Evolutionary conservation across 2,797 vertebrate genomes (phyloP).

Genomic region (Bradypodion pumilum): DNA sequence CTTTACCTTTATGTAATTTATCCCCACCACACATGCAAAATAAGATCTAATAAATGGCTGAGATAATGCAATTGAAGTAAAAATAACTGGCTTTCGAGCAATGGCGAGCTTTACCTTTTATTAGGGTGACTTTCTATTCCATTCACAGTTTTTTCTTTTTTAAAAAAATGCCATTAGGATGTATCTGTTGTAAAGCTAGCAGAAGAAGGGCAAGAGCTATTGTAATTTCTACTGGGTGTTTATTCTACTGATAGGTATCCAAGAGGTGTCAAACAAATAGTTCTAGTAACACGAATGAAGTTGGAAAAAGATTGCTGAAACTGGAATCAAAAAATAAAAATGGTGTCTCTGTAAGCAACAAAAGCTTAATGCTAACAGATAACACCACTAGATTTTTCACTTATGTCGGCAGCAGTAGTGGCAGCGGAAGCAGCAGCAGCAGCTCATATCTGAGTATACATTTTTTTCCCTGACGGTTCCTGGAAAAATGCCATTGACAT

Average conservation of each 20-base stretch:
- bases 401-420: too few species aligned
- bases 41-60: too few species aligned
- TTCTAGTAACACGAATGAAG: not conserved
- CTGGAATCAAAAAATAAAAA: not conserved
- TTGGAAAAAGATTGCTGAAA: not conserved
- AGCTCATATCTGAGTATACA: too few species aligned
- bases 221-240: not conserved
- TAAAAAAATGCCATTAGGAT: not conserved
- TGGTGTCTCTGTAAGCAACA: not conserved
- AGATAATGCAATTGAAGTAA: too few species aligned
- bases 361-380: not conserved
- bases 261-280: not conserved
- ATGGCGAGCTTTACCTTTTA: too few species aligned
- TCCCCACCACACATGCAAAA: too few species aligned
- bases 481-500: too few species aligned
- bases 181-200: not conserved
- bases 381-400: not conserved
- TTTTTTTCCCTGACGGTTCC: too few species aligned
- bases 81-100: too few species aligned
- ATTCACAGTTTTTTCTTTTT: not conserved
- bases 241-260: not conserved
- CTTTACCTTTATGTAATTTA: too few species aligned
- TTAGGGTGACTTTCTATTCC: too few species aligned
- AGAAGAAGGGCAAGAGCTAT: not conserved
- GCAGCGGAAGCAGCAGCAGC: too few species aligned